These are phyloP conservation scores for Phalera bucephala DNA, from an alignment of 2,888 invertebrate species.

Conservation along the genomic window DNA sequence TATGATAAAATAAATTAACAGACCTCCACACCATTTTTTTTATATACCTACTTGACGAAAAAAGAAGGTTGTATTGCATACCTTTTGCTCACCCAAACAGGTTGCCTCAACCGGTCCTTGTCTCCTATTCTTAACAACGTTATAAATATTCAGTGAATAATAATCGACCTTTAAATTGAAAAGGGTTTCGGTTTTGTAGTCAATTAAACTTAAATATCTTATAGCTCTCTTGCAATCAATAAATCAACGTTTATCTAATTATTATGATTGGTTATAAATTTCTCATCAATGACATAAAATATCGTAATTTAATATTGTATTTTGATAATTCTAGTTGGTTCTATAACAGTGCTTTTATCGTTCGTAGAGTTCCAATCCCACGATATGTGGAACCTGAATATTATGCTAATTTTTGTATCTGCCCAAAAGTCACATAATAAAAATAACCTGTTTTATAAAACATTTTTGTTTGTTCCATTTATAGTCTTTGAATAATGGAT, in stretches of 20 bases:
- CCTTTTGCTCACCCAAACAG: conserved; percentile 58
- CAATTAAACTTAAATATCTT: conserved; percentile 11
- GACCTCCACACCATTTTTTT: conserved; percentile 24
- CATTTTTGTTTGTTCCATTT: conserved; percentile 3
- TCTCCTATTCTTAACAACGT: conserved; percentile 54
- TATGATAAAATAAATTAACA: conserved; percentile 25
- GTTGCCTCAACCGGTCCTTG: conserved; percentile 55
- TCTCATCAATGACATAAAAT: conserved; percentile 8
- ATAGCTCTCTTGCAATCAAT: conserved; percentile 15
- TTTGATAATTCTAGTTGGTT: conserved; percentile 15
- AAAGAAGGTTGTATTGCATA: conserved; percentile 56
- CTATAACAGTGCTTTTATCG: conserved; percentile 23
- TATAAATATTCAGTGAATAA: conserved; percentile 63
- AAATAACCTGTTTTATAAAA: conserved; percentile 18
- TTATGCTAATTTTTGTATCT: conserved; percentile 13
- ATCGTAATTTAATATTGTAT: conserved; percentile 19
- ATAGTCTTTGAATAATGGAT: background rate
- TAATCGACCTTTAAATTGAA: conserved; percentile 61
- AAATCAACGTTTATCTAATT: conserved; percentile 21
- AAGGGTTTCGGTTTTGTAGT: conserved; percentile 44
- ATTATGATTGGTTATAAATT: conserved; percentile 20
- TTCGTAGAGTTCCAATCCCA: conserved; percentile 13
- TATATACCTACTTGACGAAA: conserved; percentile 34
- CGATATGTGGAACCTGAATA: conserved; percentile 7
- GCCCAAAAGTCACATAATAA: conserved; percentile 8